A percentile compares a stretch with the other conserved stretches of the same genome.
These are phyloP conservation scores for Hesperophylax magnus DNA, from an alignment of 1,140 invertebrate species.

Conservation along the genomic window DNA sequence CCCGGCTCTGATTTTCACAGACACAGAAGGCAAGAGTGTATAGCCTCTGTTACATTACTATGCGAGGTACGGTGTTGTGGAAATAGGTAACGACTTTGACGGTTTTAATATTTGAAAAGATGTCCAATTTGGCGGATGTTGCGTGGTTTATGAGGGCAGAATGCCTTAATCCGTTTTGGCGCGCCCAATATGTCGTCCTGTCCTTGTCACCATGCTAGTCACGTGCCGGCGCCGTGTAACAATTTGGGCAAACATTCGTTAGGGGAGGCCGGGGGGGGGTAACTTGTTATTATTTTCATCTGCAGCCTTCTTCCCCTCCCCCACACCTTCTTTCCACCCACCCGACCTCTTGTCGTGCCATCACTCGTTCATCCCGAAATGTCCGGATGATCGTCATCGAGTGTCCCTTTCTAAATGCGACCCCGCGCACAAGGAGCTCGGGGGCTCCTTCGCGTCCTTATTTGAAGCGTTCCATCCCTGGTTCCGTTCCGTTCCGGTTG, in stretches of 20 bases:
- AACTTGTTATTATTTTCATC: slow-evolving; percentile 45
- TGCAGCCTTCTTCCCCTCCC: slow-evolving; percentile 7
- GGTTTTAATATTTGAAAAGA: too few species aligned
- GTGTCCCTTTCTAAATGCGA: not conserved
- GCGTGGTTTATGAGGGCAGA: not conserved
- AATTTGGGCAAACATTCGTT: slow-evolving; percentile 56
- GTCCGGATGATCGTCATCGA: not conserved
- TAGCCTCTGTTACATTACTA: not conserved
- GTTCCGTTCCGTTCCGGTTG: not conserved
- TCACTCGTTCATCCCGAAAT: slow-evolving; percentile 1
- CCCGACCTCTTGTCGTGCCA: not conserved
- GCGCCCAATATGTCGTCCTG: slow-evolving; percentile 39
- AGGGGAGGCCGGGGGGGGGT: slow-evolving; percentile 24
- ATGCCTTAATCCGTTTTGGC: slow-evolving; percentile 12
- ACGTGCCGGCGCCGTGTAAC: slow-evolving; percentile 52
- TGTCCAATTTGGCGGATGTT: too few species aligned
- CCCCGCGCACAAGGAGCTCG: not conserved
- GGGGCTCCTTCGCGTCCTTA: not conserved
- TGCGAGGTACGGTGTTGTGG: too few species aligned
- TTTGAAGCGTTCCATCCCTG: not conserved
- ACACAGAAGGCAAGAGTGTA: too few species aligned
- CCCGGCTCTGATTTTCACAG: too few species aligned
- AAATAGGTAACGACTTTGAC: too few species aligned
- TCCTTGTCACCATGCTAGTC: slow-evolving; percentile 41
- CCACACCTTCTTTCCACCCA: not conserved